Conservation (phyloP, 1,140 invertebrate species). For the Mamestra configurata region DNA sequence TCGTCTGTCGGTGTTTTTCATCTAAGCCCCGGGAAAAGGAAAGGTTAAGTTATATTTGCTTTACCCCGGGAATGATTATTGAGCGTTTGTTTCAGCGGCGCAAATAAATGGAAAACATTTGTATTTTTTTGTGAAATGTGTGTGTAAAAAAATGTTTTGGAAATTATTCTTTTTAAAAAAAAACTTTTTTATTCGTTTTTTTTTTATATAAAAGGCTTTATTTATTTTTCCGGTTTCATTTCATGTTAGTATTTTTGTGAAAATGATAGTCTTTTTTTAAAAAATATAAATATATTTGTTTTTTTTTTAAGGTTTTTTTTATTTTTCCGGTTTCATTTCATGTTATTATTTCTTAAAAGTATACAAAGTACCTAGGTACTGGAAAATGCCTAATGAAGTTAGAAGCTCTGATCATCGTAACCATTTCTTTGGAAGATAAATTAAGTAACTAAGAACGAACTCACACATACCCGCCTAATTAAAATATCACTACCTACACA, state of each 20-base stretch:
- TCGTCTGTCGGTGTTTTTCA: constrained; percentile 74
- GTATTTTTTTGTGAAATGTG: constrained; percentile 26
- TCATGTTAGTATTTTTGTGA: no score
- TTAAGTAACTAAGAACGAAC: constrained; percentile 1
- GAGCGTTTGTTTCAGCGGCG: constrained; percentile 50
- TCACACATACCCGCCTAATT: constrained; percentile 40
- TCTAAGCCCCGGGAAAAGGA: constrained; percentile 56
- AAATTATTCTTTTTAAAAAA: constrained; percentile 20
- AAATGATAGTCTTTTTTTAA: no score
- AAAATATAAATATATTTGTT: no score
- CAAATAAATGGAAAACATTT: constrained; percentile 40
- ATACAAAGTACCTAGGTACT: no score
- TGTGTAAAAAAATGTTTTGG: neutral
- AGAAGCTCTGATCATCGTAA: no score
- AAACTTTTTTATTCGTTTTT: neutral
- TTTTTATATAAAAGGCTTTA: no score
- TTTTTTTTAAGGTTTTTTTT: no score
- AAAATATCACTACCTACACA: constrained; percentile 30
- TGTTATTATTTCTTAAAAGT: no score
- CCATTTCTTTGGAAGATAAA: no score
- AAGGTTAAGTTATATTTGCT: constrained; percentile 64
- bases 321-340: no score
- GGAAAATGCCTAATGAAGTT: no score
- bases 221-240: no score
- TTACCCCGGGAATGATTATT: constrained; percentile 57